Base-by-base conservation (phyloP, 2,113 vertebrate species). In the Crotalus horridus region DNA sequence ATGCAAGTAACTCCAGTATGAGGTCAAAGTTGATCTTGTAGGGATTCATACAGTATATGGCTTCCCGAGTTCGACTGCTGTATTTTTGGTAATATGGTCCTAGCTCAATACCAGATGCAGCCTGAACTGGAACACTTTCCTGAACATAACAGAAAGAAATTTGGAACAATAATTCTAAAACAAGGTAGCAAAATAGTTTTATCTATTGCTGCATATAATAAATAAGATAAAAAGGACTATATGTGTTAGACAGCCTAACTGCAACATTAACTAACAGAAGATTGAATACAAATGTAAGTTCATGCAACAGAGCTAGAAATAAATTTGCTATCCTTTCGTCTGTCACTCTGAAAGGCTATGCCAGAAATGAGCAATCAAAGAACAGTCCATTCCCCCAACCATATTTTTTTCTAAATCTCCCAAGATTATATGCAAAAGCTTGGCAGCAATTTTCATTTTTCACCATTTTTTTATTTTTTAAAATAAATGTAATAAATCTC, bases 21-120 rank as follows among this genome's bases (percentile, higher is more conserved):
- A 99, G 98, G 93, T 99, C 99, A 97, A 99, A 98, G 95, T 99
- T 99, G 97, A 99, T 98, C 97, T 99, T 99, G 93, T 99, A 98
- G 11, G 99, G 99, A 96, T 99, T 99, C 99, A 99, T 99, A 95
- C 98, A 98, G 59, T 98, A 97, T 93, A 99, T 91, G 87, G 98
- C 98, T 43, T 99, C 98, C 20, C 97, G 98, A 0, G 99, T 99
- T 59, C 98, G 98, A 94, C 26, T 98, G 96, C 99, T 99, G 55
- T 98, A 99, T 95, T 98, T 98, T 0, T 98, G 98, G 74, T 98
- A 98, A 89, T 98, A 97, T 7, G 98, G 97, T 93, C 97, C 96
- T 95, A 99, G 96, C 92, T 98, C 97, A 21, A 96, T 96, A 93
- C 97, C 96, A 54, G 96, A 85, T 87, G 95, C 96, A 29, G 97